A percentile compares a stretch with the other conserved stretches of the same genome.
These are phyloP conservation scores for Hypena proboscidalis DNA, from an alignment of 2,888 invertebrate genomes.

Conservation along the genomic window DNA sequence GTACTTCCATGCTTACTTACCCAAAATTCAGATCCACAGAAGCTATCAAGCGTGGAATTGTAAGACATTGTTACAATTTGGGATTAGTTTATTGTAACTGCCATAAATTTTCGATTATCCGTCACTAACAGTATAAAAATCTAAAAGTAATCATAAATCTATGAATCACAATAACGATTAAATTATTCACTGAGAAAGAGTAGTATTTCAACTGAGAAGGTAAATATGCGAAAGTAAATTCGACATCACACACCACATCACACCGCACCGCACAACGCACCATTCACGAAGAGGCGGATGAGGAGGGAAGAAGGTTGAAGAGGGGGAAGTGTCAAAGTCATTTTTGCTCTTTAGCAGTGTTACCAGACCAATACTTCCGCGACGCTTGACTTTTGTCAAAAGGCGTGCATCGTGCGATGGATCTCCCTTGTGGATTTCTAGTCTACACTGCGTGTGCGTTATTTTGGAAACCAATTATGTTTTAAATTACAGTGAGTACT, in stretches of 20 bases:
- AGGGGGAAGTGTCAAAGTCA: too few species aligned
- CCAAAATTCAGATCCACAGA: constrained; percentile 93
- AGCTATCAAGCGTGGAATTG: constrained; percentile 88
- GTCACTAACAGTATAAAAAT: constrained; percentile 30
- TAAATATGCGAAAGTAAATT: constrained; percentile 27
- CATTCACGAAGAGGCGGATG: too few species aligned
- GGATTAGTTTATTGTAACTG: constrained; percentile 47
- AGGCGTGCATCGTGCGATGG: too few species aligned
- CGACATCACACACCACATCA: constrained; percentile 41
- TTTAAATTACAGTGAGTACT: too few species aligned
- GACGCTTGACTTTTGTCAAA: too few species aligned
- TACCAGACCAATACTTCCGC: too few species aligned
- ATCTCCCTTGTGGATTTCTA: too few species aligned
- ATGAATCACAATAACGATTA: constrained; percentile 8
- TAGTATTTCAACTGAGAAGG: constrained; percentile 16
- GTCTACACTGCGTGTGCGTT: too few species aligned
- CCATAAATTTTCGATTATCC: constrained; percentile 46
- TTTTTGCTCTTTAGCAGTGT: too few species aligned
- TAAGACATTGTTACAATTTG: constrained; percentile 79
- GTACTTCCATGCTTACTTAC: constrained; percentile 81
- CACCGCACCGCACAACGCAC: constrained; percentile 34
- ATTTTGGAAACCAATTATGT: too few species aligned
- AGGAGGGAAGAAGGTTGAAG: too few species aligned
- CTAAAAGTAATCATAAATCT: constrained; percentile 8
- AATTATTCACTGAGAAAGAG: constrained; percentile 14